These are phyloP conservation scores for Miltochrista miniata DNA, from an alignment of 2,888 invertebrate genomes.

Conservation along the genomic window DNA sequence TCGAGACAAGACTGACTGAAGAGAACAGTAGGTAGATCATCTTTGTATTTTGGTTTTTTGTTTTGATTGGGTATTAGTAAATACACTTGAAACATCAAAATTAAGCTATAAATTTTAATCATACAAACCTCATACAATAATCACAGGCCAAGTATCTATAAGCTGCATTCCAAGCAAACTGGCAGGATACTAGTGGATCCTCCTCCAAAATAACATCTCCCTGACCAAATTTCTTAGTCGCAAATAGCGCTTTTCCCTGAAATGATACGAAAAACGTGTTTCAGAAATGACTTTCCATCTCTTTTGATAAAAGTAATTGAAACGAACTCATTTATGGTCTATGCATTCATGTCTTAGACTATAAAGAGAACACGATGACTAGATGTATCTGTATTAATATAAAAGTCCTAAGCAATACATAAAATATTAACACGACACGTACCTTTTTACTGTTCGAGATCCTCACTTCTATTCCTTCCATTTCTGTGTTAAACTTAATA, in stretches of 20 bases:
- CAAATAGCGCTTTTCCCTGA: conserved; percentile 93
- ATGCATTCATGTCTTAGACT: no score
- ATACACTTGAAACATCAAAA: no score
- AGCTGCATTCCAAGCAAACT: conserved; percentile 96
- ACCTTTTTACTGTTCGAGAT: conserved; percentile 72
- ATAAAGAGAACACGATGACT: no score
- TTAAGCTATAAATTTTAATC: not conserved
- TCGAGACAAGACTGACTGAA: no score
- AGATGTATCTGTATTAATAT: no score
- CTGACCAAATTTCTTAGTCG: conserved; percentile 85
- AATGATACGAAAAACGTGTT: conserved; percentile 33
- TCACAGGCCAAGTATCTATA: conserved; percentile 96
- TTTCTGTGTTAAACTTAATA: conserved; percentile 25
- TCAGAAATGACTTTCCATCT: no score
- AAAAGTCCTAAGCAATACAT: not conserved
- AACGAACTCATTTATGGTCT: no score
- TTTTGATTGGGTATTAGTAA: no score
- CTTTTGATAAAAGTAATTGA: no score
- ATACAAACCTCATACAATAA: conserved; percentile 90
- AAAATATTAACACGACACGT: conserved; percentile 8
- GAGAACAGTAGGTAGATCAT: no score
- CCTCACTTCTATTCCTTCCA: conserved; percentile 73
- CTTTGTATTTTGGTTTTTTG: no score
- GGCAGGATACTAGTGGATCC: conserved; percentile 93
- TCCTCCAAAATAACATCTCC: conserved; percentile 94